phyloP scores from a whole-genome alignment of 1,140 invertebrate species.

The Lasioglossum baleicum region DNA sequence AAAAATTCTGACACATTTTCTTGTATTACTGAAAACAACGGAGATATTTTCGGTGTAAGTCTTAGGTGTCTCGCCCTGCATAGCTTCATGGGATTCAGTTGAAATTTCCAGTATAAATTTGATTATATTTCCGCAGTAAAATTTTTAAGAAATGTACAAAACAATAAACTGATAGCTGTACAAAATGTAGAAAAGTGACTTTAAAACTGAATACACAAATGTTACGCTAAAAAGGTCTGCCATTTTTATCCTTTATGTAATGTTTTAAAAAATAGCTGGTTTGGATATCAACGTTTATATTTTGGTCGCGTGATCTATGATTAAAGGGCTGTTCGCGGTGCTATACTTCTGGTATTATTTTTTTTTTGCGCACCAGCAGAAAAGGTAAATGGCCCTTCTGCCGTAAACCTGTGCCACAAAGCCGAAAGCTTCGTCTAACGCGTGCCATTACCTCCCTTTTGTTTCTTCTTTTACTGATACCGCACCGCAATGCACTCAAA shows the following conservation, averaged over 20 bases:
- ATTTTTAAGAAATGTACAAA: too few relatives aligned
- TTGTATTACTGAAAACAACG: too few relatives aligned
- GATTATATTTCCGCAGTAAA: too few relatives aligned
- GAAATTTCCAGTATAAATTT: too few relatives aligned
- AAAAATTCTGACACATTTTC: too few relatives aligned
- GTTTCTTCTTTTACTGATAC: constrained; percentile 4
- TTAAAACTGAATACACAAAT: too few relatives aligned
- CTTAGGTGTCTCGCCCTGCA: too few relatives aligned
- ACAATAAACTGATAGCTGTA: too few relatives aligned
- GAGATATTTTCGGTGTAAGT: too few relatives aligned
- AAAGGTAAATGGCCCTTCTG: constrained; percentile 48
- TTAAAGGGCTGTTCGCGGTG: constrained; percentile 39
- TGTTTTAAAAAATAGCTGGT: constrained; percentile 29
- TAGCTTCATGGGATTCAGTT: too few relatives aligned
- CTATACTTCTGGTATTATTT: constrained; percentile 36
- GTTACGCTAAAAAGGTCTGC: background rate
- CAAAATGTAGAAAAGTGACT: too few relatives aligned
- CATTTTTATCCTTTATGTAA: background rate
- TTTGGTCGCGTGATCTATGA: constrained; percentile 43
- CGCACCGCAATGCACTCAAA: background rate
- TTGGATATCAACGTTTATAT: constrained; percentile 50
- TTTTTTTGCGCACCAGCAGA: background rate
- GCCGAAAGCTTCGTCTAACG: constrained; percentile 10
- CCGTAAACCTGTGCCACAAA: constrained; percentile 29
- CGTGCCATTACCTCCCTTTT: constrained; percentile 19